These are phyloP conservation scores for Masticophis lateralis DNA, from an alignment of 2,797 vertebrate species.

Conservation along the genomic window DNA sequence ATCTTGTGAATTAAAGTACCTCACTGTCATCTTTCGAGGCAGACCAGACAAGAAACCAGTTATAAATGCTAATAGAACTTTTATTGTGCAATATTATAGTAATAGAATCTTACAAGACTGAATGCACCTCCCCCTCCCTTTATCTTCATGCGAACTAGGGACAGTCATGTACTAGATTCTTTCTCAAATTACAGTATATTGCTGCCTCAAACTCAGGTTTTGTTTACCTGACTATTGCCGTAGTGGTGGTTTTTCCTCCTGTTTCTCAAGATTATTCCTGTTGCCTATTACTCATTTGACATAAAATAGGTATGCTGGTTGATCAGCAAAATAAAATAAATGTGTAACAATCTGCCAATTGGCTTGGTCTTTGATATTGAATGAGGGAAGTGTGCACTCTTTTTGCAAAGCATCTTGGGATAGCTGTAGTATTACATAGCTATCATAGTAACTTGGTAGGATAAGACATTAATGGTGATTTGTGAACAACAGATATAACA, in stretches of 20 bases:
- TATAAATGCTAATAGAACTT: not conserved
- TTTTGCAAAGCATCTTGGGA: not conserved
- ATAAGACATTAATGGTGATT: not conserved
- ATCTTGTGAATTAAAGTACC: not conserved
- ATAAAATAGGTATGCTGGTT: not conserved
- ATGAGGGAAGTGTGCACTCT: not conserved
- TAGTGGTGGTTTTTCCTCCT: not conserved
- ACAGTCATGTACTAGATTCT: not conserved
- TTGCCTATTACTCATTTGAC: not conserved
- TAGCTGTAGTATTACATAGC: not conserved
- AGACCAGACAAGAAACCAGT: not conserved
- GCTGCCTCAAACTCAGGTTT: not conserved
- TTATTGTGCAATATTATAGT: not conserved
- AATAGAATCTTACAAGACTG: not conserved
- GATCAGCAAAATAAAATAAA: not conserved
- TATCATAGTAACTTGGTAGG: not conserved
- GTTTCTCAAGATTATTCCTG: not conserved
- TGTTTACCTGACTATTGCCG: not conserved
- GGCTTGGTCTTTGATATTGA: not conserved
- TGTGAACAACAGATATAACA: not conserved
- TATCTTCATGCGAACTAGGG: not conserved
- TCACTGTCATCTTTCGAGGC: not conserved
- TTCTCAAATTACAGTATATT: not conserved
- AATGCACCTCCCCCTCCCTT: not conserved
- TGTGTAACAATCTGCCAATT: not conserved